Percentiles rank a stretch among this genome's conserved stretches.
These are phyloP conservation scores for Suncus etruscus DNA, from an alignment of 2,113 vertebrate genomes.

Conservation along the genomic window DNA sequence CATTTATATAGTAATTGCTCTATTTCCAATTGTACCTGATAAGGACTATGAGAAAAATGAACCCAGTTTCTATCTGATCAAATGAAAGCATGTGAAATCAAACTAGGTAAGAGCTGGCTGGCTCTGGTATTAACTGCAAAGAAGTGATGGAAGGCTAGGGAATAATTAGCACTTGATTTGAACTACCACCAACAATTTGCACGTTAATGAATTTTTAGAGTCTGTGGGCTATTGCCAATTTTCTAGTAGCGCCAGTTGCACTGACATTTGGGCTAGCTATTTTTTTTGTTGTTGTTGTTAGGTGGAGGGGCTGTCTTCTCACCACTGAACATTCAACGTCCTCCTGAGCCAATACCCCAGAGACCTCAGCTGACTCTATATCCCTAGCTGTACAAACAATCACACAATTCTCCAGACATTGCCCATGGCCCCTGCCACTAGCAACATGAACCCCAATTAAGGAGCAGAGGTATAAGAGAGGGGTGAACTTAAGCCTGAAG, in stretches of 20 bases:
- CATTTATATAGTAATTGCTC: neutral
- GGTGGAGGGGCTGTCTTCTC: rapidly evolving
- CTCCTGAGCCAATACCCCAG: neutral
- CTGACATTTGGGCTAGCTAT: neutral
- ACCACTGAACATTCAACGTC: neutral
- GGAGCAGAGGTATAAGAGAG: rapidly evolving
- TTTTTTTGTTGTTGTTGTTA: neutral
- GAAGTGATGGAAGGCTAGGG: neutral
- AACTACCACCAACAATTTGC: neutral
- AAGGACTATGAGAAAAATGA: neutral
- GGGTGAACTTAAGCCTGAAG: neutral
- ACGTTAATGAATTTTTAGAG: neutral
- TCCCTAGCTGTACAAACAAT: no score
- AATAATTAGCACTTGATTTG: neutral
- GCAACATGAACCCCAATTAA: neutral
- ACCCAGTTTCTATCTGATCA: neutral
- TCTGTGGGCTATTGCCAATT: neutral
- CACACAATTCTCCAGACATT: neutral
- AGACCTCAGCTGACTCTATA: neutral
- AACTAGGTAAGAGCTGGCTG: neutral
- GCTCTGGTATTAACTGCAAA: neutral
- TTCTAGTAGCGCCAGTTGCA: neutral
- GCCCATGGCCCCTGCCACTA: neutral
- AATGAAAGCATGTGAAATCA: neutral
- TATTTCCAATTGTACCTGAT: neutral